Base-by-base conservation (phyloP, 2,797 vertebrate genomes). In the Malurus splendens region DNA sequence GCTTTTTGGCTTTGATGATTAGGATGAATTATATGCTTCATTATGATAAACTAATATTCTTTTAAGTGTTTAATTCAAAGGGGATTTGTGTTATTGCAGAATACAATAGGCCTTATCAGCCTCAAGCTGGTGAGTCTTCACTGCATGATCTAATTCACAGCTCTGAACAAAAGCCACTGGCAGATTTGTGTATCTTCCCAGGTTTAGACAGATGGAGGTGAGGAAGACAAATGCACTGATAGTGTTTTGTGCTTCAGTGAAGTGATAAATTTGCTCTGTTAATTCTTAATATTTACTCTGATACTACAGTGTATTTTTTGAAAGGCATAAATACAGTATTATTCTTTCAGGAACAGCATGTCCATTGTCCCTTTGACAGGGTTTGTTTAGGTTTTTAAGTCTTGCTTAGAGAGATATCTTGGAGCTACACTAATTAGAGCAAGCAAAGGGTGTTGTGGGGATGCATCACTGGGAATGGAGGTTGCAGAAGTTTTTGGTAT, bases 31-130 rank as follows among this genome's bases (percentile, higher is more conserved):
- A 28, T 57, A 48, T 44, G 32, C 41, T 76, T 71, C 44, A 36
- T 90, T 77, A 48, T 86, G 76, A 83, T 87, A 80, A 85, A 65
- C n/a, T 78, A 68, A 77, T 89, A 50, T 66, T 77, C 44, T 78
- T 86, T 60, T 24, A 77, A 80, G 33, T 59, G 57, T 75, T 91
- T 81, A 61, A 72, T 81, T 92, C n/a, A 45, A 55, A 64, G 28
- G 30, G 18, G 28, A 36, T 87, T 73, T 83, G 18, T 87, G 59
- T 89, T 90, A 30, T 10, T 92, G 76, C 55, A 75, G 66, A 18
- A 38, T 70, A 64, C 48, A 87, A 25, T 42, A 42, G 38, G 60
- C 67, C 12, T 87, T 90, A 82, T 36, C 39, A 66, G 44, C 73
- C 48, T 80, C 59, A 85, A 41, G 82, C 90, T 64, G 65, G 39